phyloP scores from a whole-genome alignment of 2,888 invertebrate species.

The Metalampra italica region DNA sequence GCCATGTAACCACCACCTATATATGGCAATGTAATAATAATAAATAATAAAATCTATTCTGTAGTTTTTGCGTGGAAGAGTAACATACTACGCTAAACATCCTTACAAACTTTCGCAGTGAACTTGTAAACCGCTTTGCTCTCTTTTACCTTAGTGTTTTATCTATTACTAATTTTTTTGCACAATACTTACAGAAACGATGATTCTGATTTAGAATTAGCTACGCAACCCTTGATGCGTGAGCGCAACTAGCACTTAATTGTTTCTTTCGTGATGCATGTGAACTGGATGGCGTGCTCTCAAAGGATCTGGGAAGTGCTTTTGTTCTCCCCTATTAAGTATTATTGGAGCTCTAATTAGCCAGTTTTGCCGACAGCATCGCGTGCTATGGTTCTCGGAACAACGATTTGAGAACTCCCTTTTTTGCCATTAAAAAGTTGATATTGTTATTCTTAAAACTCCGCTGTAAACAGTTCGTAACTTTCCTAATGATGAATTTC shows the following conservation, averaged over 20 bases:
- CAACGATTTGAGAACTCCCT: conserved; percentile 8
- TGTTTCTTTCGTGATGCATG: conserved; percentile 21
- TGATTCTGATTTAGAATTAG: too few species aligned
- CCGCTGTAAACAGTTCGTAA: neutral
- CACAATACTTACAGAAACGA: too few species aligned
- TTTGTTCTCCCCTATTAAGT: conserved; percentile 32
- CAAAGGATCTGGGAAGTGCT: conserved; percentile 28
- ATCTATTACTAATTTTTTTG: too few species aligned
- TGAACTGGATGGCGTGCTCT: conserved; percentile 44
- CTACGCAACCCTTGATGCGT: too few species aligned
- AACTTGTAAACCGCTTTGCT: too few species aligned
- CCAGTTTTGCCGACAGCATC: conserved; percentile 31
- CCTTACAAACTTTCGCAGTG: too few species aligned
- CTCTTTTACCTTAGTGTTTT: too few species aligned
- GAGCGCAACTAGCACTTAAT: neutral
- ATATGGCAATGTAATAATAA: too few species aligned
- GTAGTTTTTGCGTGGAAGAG: too few species aligned
- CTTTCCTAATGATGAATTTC: neutral
- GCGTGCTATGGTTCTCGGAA: conserved; percentile 29
- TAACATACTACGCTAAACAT: too few species aligned
- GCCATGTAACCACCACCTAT: too few species aligned
- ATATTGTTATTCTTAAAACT: neutral
- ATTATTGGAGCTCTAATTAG: conserved; percentile 35
- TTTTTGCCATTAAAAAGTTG: neutral
- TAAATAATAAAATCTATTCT: too few species aligned